A percentile compares a stretch with the other conserved stretches of the same genome.
Conservation (phyloP, 1,140 invertebrate genomes). For the Drosophila auraria region DNA sequence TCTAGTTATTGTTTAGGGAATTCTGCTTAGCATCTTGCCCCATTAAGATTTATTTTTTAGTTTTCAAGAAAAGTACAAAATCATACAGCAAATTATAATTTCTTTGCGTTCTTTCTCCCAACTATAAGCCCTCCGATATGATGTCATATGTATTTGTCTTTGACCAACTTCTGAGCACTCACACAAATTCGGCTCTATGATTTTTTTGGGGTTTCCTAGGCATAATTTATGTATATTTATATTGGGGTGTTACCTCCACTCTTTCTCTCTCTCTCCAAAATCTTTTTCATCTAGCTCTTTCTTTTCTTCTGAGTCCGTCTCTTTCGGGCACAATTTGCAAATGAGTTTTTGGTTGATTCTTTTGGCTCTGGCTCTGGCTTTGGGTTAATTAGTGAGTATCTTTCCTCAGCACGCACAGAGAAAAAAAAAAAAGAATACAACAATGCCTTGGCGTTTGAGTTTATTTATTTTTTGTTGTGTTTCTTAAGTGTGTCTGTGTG, state of each 20-base stretch:
- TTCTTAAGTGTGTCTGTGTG: constrained; percentile 60
- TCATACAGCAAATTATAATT: constrained; percentile 5
- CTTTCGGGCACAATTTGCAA: constrained; percentile 69
- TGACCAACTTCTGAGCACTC: constrained; percentile 21
- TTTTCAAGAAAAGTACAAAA: constrained; percentile 14
- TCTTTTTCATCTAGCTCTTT: constrained; percentile 17
- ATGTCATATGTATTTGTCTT: constrained; percentile 64
- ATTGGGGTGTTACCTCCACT: constrained; percentile 57
- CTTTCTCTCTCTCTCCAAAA: constrained; percentile 15
- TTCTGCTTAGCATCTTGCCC: background rate
- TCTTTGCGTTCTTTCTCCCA: background rate
- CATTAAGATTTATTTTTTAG: constrained; percentile 8
- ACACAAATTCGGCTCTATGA: background rate
- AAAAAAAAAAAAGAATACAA: constrained; percentile 26
- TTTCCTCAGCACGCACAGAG: constrained; percentile 73
- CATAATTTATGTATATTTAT: constrained; percentile 75
- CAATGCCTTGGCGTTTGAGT: constrained; percentile 43
- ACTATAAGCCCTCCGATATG: constrained; percentile 39
- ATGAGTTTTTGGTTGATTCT: constrained; percentile 70
- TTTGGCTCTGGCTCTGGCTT: constrained; percentile 57
- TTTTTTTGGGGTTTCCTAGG: constrained; percentile 70
- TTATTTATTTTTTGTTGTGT: constrained; percentile 16
- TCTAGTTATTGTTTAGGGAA: background rate
- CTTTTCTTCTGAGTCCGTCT: constrained; percentile 5
- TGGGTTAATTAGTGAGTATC: constrained; percentile 80